These are phyloP conservation scores for Nyctibius grandis DNA, from an alignment of 2,797 vertebrate species.

Conservation along the genomic window DNA sequence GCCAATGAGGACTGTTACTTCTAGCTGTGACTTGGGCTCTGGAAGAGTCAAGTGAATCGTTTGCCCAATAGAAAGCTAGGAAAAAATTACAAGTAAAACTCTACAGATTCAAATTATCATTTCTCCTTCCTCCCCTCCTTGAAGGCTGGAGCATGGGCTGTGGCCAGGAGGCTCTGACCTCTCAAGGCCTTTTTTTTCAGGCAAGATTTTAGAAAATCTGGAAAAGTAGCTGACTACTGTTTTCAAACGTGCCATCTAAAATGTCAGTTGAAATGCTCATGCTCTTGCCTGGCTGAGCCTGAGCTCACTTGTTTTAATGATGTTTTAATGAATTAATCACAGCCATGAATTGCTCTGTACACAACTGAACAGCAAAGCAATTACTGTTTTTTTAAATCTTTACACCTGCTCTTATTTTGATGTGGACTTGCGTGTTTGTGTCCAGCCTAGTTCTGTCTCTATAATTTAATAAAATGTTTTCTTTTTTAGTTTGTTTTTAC, in stretches of 20 bases:
- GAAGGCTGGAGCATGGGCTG: neutral
- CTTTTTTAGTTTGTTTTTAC: neutral
- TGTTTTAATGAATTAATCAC: neutral
- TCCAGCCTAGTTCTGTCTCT: neutral
- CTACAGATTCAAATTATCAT: accelerated
- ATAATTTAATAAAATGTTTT: neutral
- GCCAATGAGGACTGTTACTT: neutral
- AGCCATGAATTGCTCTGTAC: neutral
- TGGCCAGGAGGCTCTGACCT: neutral
- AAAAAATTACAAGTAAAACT: neutral
- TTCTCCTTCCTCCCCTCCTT: neutral
- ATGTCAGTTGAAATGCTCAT: neutral
- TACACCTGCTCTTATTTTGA: neutral
- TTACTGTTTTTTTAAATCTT: neutral
- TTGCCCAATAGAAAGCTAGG: neutral
- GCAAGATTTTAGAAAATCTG: neutral
- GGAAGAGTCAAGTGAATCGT: neutral
- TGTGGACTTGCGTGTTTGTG: neutral
- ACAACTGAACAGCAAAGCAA: neutral
- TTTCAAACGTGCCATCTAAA: neutral
- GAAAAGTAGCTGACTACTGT: neutral
- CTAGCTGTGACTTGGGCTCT: neutral
- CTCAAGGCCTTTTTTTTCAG: neutral
- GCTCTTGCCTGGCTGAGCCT: neutral
- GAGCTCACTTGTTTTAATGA: neutral